Conservation (phyloP, 2,113 vertebrate genomes). For the Sprattus sprattus region DNA sequence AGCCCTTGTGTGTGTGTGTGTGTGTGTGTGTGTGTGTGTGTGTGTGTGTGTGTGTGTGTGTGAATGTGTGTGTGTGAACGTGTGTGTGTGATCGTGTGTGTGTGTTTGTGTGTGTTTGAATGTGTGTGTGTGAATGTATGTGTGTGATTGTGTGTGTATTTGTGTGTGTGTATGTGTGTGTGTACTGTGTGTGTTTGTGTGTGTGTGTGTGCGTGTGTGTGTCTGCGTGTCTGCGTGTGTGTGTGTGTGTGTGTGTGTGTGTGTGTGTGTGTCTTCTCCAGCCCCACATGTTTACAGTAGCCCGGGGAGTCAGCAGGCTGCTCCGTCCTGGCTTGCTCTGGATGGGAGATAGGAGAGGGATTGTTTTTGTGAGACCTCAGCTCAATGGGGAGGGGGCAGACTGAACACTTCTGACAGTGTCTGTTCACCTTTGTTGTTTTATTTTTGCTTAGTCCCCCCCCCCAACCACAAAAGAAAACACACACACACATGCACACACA, state of each 20-base stretch:
- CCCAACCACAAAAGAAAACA: neutral
- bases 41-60: conserved; percentile 16
- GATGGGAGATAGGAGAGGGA: neutral
- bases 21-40: neutral
- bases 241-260: neutral
- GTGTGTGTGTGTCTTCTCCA: neutral
- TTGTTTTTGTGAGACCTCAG: neutral
- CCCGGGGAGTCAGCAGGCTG: neutral
- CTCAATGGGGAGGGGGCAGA: neutral
- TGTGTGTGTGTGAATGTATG: neutral
- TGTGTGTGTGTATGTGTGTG: neutral
- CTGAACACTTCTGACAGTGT: neutral
- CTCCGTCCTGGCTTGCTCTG: neutral
- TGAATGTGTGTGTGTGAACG: neutral
- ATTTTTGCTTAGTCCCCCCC: neutral
- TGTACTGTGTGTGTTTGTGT: neutral
- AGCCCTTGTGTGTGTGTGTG: neutral
- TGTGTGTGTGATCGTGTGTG: neutral
- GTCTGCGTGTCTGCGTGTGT: neutral
- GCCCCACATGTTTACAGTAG: neutral
- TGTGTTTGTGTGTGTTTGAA: neutral
- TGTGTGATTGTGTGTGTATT: neutral
- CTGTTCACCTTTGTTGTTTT: conserved; percentile 10
- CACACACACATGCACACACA: neutral
- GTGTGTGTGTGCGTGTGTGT: neutral